Conservation (phyloP, 2,797 vertebrate species). For the Calcarius lapponicus region DNA sequence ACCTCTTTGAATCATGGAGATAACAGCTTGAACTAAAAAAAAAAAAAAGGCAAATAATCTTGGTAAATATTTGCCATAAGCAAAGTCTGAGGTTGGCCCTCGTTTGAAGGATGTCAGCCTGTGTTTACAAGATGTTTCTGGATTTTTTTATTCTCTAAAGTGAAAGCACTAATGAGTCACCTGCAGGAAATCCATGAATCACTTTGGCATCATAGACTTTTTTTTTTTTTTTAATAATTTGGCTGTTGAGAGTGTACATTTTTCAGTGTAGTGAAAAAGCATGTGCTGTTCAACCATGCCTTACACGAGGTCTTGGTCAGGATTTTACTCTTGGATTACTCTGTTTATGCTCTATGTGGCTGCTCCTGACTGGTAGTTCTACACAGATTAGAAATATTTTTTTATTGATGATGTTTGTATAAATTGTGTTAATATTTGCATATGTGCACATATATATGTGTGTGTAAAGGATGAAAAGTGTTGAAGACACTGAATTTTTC, state of each 20-base stretch:
- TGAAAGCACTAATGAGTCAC: conserved; percentile 59
- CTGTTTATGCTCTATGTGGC: not conserved
- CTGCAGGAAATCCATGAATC: conserved; percentile 43
- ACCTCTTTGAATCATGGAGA: not conserved
- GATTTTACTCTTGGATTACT: not conserved
- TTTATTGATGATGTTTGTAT: not conserved
- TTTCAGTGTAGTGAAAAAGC: not conserved
- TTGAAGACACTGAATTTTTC: not conserved
- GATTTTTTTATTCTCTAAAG: not conserved
- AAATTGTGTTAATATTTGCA: not conserved
- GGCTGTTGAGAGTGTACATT: not conserved
- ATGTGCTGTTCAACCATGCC: not conserved
- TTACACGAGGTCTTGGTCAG: not conserved
- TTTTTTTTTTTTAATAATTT: not conserved
- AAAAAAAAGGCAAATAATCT: not conserved
- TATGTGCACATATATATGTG: not conserved
- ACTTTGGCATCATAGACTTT: not conserved
- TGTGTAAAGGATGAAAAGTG: not conserved
- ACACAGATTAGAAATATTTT: not conserved
- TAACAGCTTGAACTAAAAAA: not conserved
- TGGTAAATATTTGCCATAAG: conserved; percentile 1
- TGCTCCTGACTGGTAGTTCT: not conserved
- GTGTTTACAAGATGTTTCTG: conserved; percentile 22
- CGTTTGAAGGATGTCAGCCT: not conserved
- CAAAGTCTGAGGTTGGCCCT: conserved; percentile 8